Evolutionary conservation across 2,113 vertebrate species (phyloP), one percentile per base, ranked within the genome.

Genomic region (Melanotaenia duboulayi): DNA sequence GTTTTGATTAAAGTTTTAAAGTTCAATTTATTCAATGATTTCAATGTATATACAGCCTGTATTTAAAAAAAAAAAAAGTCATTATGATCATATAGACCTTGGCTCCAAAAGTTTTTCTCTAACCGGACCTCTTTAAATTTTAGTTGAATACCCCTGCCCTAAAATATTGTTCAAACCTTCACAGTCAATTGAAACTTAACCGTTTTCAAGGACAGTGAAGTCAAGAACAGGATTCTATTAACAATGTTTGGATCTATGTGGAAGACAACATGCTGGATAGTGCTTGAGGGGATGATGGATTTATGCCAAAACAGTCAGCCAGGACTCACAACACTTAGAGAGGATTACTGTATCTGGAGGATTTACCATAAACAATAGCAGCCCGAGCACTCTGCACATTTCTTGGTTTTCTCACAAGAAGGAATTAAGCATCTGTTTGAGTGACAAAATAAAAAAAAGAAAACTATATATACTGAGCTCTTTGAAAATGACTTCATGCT

Each of bases 311-410:
- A 67, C 52, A 64, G 35, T 72, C 60, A 63, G 54, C 59, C 23
- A 65, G 57, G 56, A 66, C 39, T 61, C 67, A 65, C 51, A 62
- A 55, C 57, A 19, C 74, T 63, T 57, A 66, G 52, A 69, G 52
- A 2, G 24, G 75, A 86, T 77, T 69, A 60, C 24, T 78, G 48
- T 55, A 67, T 81, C 54, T 67, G 23, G 74, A 73, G 69, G 75
- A 75, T 60, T 82, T 65, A 65, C 55, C 39, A 69, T 68, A 74
- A 86, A 89, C 71, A 77, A 80, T 44, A 40, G 66, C 76, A 65
- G 25, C 76, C 65, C 66, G 75, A 58, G 28, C 78, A 71, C 16
- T 66, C 64, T 61, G 64, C 57, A 61, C 71, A 75, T 58, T 65
- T 76, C 22, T 32, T 52, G 20, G 59, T 76, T 49, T 64, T 58